Conservation (phyloP, 2,797 vertebrate genomes). For the Mallotus villosus region DNA sequence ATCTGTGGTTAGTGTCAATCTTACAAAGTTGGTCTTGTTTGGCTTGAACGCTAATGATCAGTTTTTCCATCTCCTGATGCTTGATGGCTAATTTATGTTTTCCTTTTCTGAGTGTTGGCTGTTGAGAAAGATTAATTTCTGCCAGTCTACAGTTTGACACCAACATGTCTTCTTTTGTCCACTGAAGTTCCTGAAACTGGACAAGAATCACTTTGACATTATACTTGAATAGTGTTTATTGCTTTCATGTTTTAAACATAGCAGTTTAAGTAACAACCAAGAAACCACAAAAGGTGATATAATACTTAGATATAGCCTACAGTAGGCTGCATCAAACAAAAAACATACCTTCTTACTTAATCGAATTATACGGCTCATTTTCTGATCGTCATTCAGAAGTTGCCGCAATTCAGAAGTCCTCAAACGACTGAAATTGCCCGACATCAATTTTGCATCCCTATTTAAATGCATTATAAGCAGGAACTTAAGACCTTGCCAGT, state of each 20-base stretch:
- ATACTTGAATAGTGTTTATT: neutral
- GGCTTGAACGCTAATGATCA: conserved; percentile 35
- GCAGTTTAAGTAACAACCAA: too few species aligned
- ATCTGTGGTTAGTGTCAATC: neutral
- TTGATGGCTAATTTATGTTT: conserved; percentile 55
- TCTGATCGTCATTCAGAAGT: conserved; percentile 60
- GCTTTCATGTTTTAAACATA: too few species aligned
- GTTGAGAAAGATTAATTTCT: conserved; percentile 47
- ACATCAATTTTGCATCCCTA: conserved; percentile 35
- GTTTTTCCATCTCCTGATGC: conserved; percentile 51
- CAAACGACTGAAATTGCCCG: conserved; percentile 37
- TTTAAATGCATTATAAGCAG: conserved; percentile 13
- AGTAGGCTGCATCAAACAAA: neutral
- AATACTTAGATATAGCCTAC: neutral
- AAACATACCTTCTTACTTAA: conserved; percentile 52
- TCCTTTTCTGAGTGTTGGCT: conserved; percentile 47
- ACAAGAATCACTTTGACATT: neutral
- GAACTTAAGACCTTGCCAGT: neutral
- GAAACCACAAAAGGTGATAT: neutral
- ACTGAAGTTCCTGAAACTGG: conserved; percentile 56
- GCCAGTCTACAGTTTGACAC: conserved; percentile 55
- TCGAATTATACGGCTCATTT: conserved; percentile 40
- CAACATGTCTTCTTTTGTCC: conserved; percentile 31
- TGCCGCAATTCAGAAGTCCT: conserved; percentile 56
- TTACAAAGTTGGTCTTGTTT: conserved; percentile 59